Evolutionary conservation across 2,797 vertebrate genomes (phyloP).

Genomic region (Schizothorax lantsangensis): DNA sequence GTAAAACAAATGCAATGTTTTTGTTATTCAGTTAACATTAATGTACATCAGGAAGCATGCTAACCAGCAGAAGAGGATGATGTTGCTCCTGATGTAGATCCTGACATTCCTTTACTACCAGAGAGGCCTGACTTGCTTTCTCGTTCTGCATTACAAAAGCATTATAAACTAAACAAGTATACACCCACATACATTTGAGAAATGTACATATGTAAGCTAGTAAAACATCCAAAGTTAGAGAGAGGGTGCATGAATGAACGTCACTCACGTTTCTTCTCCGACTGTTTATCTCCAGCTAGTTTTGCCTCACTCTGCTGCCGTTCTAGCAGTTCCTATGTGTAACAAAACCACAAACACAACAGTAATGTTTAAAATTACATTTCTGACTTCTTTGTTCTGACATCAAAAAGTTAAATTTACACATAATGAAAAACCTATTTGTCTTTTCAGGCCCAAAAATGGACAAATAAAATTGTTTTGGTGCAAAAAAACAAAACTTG

Average conservation of each 20-base stretch:
- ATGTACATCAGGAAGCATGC: constrained; percentile 19
- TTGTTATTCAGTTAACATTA: neutral
- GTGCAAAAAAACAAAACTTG: neutral
- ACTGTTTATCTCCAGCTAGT: constrained; percentile 77
- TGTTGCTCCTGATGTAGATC: constrained; percentile 81
- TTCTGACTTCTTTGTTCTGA: neutral
- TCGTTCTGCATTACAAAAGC: constrained; percentile 81
- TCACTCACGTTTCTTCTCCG: constrained; percentile 90
- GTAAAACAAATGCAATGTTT: neutral
- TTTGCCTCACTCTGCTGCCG: constrained; percentile 86
- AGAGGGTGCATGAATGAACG: neutral
- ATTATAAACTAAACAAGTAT: constrained; percentile 28
- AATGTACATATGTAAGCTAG: neutral
- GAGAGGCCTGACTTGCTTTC: constrained; percentile 84
- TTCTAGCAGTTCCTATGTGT: constrained; percentile 87
- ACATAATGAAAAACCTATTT: neutral
- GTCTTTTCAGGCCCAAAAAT: neutral
- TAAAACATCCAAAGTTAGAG: neutral
- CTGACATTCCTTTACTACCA: constrained; percentile 82
- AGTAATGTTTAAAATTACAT: neutral
- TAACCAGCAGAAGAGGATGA: constrained; percentile 76
- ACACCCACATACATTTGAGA: neutral
- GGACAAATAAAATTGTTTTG: neutral
- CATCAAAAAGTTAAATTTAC: neutral
- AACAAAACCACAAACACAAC: neutral